These are phyloP conservation scores for Eutolmus rufibarbis DNA, from an alignment of 2,888 invertebrate species.

Conservation along the genomic window DNA sequence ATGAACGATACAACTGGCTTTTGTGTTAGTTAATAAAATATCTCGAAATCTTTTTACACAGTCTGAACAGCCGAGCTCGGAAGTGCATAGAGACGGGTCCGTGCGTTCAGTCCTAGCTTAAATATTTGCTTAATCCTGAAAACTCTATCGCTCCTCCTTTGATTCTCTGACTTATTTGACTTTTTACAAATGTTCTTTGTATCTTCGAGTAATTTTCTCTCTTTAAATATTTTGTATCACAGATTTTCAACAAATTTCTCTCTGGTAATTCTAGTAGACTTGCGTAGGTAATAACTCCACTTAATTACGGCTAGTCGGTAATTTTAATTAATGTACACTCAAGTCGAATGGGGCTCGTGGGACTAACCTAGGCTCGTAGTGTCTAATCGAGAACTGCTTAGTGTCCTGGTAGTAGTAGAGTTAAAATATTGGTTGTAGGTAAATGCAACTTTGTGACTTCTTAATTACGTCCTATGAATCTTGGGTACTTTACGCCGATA, in stretches of 20 bases:
- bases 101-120: background rate
- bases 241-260: conserved; percentile 40
- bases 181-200: conserved; percentile 25
- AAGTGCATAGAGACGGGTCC: background rate
- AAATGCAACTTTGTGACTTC: background rate
- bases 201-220: conserved; percentile 20
- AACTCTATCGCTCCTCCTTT: background rate
- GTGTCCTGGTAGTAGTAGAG: background rate
- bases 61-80: background rate
- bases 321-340: conserved; percentile 1
- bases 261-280: conserved; percentile 28
- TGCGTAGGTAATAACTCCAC: conserved; percentile 16
- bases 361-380: conserved; percentile 5
- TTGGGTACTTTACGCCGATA: background rate
- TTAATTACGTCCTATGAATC: background rate
- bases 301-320: background rate
- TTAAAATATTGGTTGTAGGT: background rate
- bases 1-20: background rate
- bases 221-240: conserved; percentile 34
- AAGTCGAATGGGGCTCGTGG: background rate
- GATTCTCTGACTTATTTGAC: background rate
- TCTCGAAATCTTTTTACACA: conserved; percentile 18
- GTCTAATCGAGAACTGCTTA: background rate
- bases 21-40: conserved; percentile 21
- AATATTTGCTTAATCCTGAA: conserved; percentile 17